A percentile compares a stretch with the other conserved stretches of the same genome.
These are phyloP conservation scores for Andrena trimmerana DNA, from an alignment of 2,888 invertebrate species.

Conservation along the genomic window DNA sequence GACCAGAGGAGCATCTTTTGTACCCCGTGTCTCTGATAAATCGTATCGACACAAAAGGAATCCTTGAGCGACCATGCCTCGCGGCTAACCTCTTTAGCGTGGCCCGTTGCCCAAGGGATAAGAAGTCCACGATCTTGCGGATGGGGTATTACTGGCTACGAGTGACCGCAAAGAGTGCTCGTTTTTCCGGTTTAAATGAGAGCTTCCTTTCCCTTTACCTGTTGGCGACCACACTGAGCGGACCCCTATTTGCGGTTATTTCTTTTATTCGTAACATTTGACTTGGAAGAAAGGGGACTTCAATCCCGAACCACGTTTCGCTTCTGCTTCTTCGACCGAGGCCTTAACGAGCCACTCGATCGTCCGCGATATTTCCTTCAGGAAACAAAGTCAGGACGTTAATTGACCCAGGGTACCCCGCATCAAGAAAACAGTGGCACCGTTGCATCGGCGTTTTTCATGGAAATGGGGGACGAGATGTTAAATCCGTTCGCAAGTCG, in stretches of 20 bases:
- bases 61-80: slow-evolving; percentile 7
- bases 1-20: slow-evolving; percentile 8
- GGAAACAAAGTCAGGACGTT: neutral
- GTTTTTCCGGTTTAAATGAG: slow-evolving; percentile 29
- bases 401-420: neutral
- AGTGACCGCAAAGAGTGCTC: slow-evolving; percentile 44
- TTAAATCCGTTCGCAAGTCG: neutral
- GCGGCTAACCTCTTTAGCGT: slow-evolving; percentile 19
- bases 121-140: slow-evolving; percentile 36
- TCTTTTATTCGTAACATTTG: slow-evolving; percentile 28
- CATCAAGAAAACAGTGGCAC: neutral
- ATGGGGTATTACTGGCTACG: slow-evolving; percentile 35
- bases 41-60: slow-evolving; percentile 21
- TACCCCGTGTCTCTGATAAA: slow-evolving; percentile 29
- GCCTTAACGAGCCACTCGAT: slow-evolving; percentile 45
- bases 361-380: slow-evolving; percentile 14
- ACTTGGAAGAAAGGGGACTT: slow-evolving; percentile 3
- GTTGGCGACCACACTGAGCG: neutral
- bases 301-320: neutral
- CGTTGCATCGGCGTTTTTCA: slow-evolving; percentile 14
- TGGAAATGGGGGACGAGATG: slow-evolving; percentile 19
- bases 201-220: slow-evolving; percentile 10
- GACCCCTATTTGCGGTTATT: neutral
- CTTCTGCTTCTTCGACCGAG: slow-evolving; percentile 9
- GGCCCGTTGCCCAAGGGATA: slow-evolving; percentile 10